Base-by-base conservation (phyloP, 2,888 invertebrate species). In the Ernsta delagoae region DNA sequence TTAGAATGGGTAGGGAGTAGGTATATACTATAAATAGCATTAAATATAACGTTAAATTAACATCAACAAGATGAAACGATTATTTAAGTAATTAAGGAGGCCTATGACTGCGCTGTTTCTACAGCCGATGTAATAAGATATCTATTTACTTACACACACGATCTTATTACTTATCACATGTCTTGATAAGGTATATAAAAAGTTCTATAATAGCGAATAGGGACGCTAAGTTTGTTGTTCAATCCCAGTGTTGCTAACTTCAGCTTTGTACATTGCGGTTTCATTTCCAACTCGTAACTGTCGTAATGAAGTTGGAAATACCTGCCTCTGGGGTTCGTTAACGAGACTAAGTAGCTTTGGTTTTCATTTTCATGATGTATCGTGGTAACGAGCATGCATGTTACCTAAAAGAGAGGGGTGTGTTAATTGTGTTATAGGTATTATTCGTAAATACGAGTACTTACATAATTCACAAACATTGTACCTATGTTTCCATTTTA, bases 221-320 rank as follows among this genome's bases (percentile, higher is more conserved):
- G 16, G 53, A 4, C 53, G 53, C 16, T 24, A 53, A 53, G 24
- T 36, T 59, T 36, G 34, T 59, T 59, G 3, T 4, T 59, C 34
- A 59, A n/a, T 59, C 34, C 39, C 57, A 34, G 34, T 12, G 39
- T 59, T 12, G 12, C 57, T n/a, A 39, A 36, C 7, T 59, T 53
- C 53, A 53, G 24, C 53, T 53, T 24, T 24, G 57, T 41, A 59
- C 36, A 9, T n/a, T 36, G 59, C 41, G 59, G 39, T 59, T 39
- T 31, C 11, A 54, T 7, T 59, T 9, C n/a, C n/a, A 59, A 59
- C 59, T 54, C 31, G 53, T 54, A 54, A 54, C 53, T 54, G 53
- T 59, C 59, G 59, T 59, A 59, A 59, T 39, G 34, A 39, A 59
- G 41, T 59, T 36, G 39, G 39, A 16, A 59, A 34, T 59, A 36